Evolutionary conservation across 2,113 vertebrate species (phyloP), one percentile per base, ranked within the genome.

Genomic region (Misgurnus mizolepis): DNA sequence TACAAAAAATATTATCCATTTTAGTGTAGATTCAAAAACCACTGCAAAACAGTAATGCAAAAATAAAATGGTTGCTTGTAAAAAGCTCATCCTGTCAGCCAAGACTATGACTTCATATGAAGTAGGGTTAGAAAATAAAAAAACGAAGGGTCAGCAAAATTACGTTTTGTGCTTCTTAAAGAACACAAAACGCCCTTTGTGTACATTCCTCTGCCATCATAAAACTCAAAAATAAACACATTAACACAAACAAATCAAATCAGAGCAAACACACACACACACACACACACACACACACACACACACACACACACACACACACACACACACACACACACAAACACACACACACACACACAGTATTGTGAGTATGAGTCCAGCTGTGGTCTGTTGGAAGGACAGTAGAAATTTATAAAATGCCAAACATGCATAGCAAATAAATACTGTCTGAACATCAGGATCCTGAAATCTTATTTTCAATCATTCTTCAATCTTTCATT

Each of bases 131-230:
- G 82, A 86, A 83, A 79, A 64, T 47, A 22, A 53, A 47, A 41
- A 79, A 14, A 62, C 8, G 14, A 14, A 56, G 17, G 17, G 43
- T 14, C 60, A 64, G 66, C 68, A 18, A 70, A 82, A 67, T 81
- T 82, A 78, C 64, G 80, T 40, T 49, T 83, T 75, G 79, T 49
- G 78, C 79, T 74, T 85, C 67, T 79, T 87, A 80, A 82, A 55
- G 69, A 61, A 77, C 62, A 65, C 61, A 83, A 43, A 7, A 14
- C 82, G 43, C 67, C 62, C 81, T 67, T 34, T 64, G n/a, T 7
- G 7, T 27, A 27, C 22, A 45, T 61, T n/a, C 5, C 8, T 71
- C 2, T 9, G 17, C 2, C 27, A 55, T 10, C 5, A 56, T 40
- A 6, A 39, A 55, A n/a, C 22, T 1, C 45, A 6, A 5, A 53